Evolutionary conservation across 2,888 invertebrate genomes (phyloP).

Genomic region (Carabus problematicus): DNA sequence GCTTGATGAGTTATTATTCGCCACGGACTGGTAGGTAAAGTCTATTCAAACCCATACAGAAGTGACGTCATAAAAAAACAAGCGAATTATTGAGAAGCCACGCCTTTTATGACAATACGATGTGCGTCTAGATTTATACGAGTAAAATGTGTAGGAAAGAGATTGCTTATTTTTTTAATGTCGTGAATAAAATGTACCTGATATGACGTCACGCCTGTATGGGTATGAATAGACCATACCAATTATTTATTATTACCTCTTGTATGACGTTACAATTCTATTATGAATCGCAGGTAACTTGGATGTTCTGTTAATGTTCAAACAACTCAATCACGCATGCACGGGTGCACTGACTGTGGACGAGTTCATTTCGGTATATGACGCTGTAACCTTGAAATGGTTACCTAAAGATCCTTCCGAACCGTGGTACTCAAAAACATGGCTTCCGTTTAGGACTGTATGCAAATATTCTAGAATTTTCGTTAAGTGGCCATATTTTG

Average conservation of each 20-base stretch:
- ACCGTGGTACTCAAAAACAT: constrained; percentile 75
- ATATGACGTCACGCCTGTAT: too few species aligned
- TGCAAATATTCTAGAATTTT: constrained; percentile 68
- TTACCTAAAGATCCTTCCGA: constrained; percentile 71
- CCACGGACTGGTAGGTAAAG: constrained; percentile 71
- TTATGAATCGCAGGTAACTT: constrained; percentile 63
- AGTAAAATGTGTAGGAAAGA: too few species aligned
- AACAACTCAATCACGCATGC: constrained; percentile 74
- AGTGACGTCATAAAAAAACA: too few species aligned
- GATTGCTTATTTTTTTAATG: too few species aligned
- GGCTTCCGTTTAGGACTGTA: constrained; percentile 67
- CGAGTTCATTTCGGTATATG: constrained; percentile 78
- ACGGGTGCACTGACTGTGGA: constrained; percentile 72
- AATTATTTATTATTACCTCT: constrained; percentile 44
- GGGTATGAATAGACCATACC: too few species aligned
- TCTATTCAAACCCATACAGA: too few species aligned
- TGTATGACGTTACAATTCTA: constrained; percentile 7
- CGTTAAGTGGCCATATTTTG: constrained; percentile 77
- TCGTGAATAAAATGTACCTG: too few species aligned
- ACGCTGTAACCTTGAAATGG: constrained; percentile 78
- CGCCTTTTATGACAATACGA: too few species aligned
- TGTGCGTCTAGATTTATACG: too few species aligned
- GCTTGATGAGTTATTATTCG: constrained; percentile 79
- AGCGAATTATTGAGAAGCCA: too few species aligned
- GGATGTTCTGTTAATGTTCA: constrained; percentile 82